A percentile compares a stretch with the other conserved stretches of the same genome.
Conservation (phyloP, 2,797 vertebrate species). For the Nothura maculosa region DNA sequence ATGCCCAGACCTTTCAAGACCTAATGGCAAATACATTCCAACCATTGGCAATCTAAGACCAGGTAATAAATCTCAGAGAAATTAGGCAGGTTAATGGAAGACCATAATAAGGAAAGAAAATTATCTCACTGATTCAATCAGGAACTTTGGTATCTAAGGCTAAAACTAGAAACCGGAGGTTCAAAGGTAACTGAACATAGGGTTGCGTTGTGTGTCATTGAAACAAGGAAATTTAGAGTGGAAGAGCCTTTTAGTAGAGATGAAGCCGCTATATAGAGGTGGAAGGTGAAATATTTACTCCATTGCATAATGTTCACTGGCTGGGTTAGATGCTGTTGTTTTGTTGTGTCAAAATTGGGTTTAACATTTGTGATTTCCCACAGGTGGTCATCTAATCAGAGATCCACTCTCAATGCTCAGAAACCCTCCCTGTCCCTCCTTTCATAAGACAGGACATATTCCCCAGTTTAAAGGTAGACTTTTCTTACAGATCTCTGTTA, state of each 20-base stretch:
- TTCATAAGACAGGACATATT: not conserved
- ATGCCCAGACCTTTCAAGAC: not conserved
- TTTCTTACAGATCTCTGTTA: not conserved
- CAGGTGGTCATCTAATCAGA: not conserved
- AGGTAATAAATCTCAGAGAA: conserved; percentile 43
- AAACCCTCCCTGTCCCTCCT: not conserved
- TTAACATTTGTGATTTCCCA: not conserved
- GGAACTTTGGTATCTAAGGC: conserved; percentile 1
- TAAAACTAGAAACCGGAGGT: conserved; percentile 45
- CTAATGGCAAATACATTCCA: conserved; percentile 40
- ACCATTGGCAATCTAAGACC: conserved; percentile 29
- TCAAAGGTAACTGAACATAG: not conserved
- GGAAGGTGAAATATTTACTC: not conserved
- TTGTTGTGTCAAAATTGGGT: not conserved
- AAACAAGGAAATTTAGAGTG: not conserved
- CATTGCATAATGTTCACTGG: not conserved
- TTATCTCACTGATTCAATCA: not conserved
- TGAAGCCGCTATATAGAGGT: not conserved
- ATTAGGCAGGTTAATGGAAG: conserved; percentile 32
- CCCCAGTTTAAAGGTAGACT: not conserved
- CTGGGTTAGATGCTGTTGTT: not conserved
- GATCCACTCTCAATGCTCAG: not conserved
- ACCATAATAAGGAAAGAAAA: conserved; percentile 30
- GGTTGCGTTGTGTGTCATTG: not conserved
- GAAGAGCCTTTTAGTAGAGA: not conserved